phyloP scores from a whole-genome alignment of 2,113 vertebrate species.

The Vicugna pacos region DNA sequence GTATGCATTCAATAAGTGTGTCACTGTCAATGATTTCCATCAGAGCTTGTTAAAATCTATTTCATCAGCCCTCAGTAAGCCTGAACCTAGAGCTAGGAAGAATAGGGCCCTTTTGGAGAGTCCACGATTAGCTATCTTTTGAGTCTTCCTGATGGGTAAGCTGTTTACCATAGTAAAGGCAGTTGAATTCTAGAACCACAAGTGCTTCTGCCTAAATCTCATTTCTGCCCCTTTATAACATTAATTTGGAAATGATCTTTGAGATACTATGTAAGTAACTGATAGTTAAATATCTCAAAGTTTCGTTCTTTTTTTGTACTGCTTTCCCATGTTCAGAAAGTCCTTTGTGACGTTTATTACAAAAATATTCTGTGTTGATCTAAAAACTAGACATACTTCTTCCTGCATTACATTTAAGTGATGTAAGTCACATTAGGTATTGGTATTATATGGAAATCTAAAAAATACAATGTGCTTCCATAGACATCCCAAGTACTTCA shows the following conservation, averaged over 20 bases:
- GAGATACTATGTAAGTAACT: neutral
- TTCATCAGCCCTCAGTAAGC: neutral
- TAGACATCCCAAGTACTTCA: neutral
- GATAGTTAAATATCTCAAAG: constrained; percentile 35
- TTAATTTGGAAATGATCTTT: neutral
- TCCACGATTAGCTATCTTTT: neutral
- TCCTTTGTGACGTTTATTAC: neutral
- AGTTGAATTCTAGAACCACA: neutral
- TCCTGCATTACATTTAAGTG: constrained; percentile 1
- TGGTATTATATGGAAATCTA: neutral
- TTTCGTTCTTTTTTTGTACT: neutral
- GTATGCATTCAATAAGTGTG: constrained; percentile 9
- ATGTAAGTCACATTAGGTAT: neutral
- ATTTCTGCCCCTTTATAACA: neutral
- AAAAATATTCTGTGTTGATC: neutral
- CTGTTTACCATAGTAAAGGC: neutral
- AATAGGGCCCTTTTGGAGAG: neutral
- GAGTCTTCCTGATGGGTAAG: neutral
- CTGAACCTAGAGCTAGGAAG: neutral
- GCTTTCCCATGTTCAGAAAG: neutral
- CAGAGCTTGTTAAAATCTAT: constrained; percentile 14
- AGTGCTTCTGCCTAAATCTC: neutral
- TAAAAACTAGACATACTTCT: neutral
- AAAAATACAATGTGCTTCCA: constrained; percentile 13
- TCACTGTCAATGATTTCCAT: constrained; percentile 3